These are phyloP conservation scores for Tapirus terrestris DNA, from an alignment of 2,113 vertebrate species.

Conservation along the genomic window DNA sequence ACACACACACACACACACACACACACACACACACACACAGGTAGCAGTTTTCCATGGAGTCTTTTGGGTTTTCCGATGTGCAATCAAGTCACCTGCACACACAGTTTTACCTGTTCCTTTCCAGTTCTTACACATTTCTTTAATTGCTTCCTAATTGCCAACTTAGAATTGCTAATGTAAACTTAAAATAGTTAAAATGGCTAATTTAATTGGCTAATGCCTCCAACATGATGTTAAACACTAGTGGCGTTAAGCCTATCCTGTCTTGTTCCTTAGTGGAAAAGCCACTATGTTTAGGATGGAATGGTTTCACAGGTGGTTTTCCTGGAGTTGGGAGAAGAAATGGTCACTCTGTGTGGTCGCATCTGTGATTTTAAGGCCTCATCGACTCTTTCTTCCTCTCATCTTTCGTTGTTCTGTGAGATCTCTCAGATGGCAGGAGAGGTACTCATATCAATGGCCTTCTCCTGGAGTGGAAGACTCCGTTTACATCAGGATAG, in stretches of 20 bases:
- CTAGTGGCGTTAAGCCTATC: not conserved
- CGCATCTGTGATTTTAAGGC: not conserved
- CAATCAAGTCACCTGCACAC: not conserved
- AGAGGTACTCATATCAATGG: not conserved
- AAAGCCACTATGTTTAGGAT: not conserved
- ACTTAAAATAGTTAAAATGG: not conserved
- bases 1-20: not conserved
- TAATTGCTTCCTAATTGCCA: not conserved
- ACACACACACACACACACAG: not conserved
- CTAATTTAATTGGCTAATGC: not conserved
- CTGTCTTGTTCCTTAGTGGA: not conserved
- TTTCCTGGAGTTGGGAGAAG: not conserved
- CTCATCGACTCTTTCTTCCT: too few species aligned
- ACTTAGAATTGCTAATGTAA: not conserved
- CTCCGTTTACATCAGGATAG: not conserved
- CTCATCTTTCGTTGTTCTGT: not conserved
- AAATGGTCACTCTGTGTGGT: not conserved
- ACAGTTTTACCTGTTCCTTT: not conserved
- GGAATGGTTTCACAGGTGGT: not conserved
- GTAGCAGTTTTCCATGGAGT: not conserved
- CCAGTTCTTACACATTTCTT: not conserved
- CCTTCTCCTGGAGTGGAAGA: not conserved
- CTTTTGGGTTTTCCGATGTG: not conserved
- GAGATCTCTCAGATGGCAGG: not conserved
- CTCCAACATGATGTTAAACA: fast-evolving